Evolutionary conservation across 2,113 vertebrate species (phyloP).

Genomic region (Thalassarche chlororhynchos): DNA sequence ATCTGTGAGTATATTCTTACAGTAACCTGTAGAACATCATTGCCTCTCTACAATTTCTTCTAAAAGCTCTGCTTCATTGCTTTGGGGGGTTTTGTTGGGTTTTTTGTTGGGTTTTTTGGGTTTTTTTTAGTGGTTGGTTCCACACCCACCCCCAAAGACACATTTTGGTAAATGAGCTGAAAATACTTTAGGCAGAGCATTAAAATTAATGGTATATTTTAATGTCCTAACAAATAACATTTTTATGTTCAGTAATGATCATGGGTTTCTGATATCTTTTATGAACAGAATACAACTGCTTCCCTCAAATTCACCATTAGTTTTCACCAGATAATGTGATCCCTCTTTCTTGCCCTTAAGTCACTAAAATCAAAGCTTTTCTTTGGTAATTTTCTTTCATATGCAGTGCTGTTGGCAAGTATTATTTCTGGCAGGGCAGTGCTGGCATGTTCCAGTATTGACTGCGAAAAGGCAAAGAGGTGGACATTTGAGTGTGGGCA

Average conservation of each 20-base stretch:
- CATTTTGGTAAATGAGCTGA: neutral
- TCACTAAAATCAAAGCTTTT: neutral
- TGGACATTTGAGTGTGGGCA: neutral
- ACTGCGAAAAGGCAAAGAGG: neutral
- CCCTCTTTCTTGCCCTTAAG: neutral
- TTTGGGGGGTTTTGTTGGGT: neutral
- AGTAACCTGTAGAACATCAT: neutral
- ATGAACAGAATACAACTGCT: neutral
- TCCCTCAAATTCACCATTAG: neutral
- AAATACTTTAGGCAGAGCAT: neutral
- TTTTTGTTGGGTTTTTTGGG: no score
- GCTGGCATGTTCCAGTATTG: accelerated
- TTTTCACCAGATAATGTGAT: neutral
- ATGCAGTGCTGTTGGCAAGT: neutral
- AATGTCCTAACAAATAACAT: constrained; percentile 14
- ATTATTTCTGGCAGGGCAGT: neutral
- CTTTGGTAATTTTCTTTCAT: neutral
- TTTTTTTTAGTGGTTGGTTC: no score
- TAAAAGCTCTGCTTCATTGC: neutral
- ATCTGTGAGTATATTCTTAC: neutral
- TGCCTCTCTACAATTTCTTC: neutral
- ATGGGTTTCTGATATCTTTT: neutral
- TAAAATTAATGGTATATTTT: constrained; percentile 21
- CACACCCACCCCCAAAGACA: no score
- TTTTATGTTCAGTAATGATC: neutral